Evolutionary conservation across 2,797 vertebrate genomes (phyloP).

Genomic region (Danio choprae): DNA sequence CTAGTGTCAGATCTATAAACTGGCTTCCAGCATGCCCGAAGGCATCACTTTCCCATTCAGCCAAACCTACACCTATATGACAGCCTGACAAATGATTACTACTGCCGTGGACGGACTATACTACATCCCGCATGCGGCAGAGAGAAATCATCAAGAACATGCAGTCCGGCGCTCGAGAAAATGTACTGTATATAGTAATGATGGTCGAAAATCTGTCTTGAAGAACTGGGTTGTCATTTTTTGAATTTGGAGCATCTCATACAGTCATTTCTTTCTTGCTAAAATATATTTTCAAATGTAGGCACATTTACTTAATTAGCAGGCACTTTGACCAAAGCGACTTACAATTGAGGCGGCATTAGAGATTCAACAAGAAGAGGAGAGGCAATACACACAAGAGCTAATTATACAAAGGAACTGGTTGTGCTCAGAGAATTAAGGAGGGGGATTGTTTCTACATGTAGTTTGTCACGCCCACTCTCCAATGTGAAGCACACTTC

Average conservation of each 20-base stretch:
- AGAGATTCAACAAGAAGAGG: too few species aligned
- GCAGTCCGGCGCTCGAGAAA: conserved; percentile 2
- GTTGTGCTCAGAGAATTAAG: too few species aligned
- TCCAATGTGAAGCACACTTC: too few species aligned
- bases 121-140: conserved; percentile 9
- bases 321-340: too few species aligned
- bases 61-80: conserved; percentile 32
- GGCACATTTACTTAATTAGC: too few species aligned
- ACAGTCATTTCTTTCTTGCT: too few species aligned
- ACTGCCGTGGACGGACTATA: conserved; percentile 14
- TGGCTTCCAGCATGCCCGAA: conserved; percentile 52
- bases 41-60: conserved; percentile 50
- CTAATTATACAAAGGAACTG: too few species aligned
- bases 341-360: too few species aligned
- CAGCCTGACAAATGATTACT: conserved; percentile 48
- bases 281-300: too few species aligned
- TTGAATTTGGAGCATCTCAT: background rate
- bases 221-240: background rate
- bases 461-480: too few species aligned
- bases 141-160: conserved; percentile 1
- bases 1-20: conserved; percentile 48
- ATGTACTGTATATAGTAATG: background rate
- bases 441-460: too few species aligned
- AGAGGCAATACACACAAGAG: too few species aligned
- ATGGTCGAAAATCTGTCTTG: background rate